These are phyloP conservation scores for Charanyca ferruginea DNA, from an alignment of 2,888 invertebrate species.

Conservation along the genomic window DNA sequence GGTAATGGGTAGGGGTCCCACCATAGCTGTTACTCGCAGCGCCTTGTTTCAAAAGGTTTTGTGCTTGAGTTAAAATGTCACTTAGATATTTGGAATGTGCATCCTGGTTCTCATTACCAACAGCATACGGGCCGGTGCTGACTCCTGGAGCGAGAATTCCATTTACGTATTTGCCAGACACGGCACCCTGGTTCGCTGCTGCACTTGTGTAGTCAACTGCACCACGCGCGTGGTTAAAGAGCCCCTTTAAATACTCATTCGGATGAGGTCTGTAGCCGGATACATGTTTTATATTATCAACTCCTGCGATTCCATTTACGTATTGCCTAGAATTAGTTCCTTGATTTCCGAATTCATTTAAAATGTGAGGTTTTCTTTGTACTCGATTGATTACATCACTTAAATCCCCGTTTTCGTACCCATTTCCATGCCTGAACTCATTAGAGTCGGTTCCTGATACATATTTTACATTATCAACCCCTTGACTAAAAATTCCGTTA, in stretches of 20 bases:
- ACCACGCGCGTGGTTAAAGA: not conserved
- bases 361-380: not conserved
- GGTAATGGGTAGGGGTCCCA: not conserved
- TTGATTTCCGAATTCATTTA: not conserved
- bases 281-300: conserved; percentile 5
- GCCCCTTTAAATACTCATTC: not conserved
- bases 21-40: not conserved
- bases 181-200: not conserved
- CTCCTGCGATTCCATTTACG: not conserved
- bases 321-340: not conserved
- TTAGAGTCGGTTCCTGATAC: too few relatives aligned
- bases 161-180: not conserved
- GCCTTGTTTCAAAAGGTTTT: conserved; percentile 6
- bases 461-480: too few relatives aligned
- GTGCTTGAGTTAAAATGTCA: conserved; percentile 2
- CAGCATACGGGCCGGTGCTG: not conserved
- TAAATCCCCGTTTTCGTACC: not conserved
- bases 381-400: not conserved
- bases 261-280: not conserved
- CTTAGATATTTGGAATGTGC: conserved; percentile 4
- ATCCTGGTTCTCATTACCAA: not conserved
- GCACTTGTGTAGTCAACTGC: not conserved
- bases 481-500: too few relatives aligned
- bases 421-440: too few relatives aligned
- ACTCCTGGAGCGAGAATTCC: not conserved